Percentiles rank a stretch among this genome's conserved stretches.
These are phyloP conservation scores for Aspiorhynchus laticeps DNA, from an alignment of 2,113 vertebrate genomes.

Conservation along the genomic window DNA sequence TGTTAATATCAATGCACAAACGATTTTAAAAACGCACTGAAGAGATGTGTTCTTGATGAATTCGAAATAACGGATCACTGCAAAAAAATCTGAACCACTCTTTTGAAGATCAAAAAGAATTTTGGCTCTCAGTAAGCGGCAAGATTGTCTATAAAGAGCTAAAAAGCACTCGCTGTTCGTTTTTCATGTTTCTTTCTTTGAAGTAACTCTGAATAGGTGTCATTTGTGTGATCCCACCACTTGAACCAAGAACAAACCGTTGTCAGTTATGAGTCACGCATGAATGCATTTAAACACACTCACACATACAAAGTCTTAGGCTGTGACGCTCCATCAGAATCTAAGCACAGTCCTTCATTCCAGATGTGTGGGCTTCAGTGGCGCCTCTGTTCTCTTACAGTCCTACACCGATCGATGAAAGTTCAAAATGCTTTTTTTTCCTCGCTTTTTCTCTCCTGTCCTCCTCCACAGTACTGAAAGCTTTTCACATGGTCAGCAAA, in stretches of 20 bases:
- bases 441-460: slow-evolving; percentile 31
- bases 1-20: background rate
- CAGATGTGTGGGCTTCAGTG: slow-evolving; percentile 43
- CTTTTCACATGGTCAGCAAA: slow-evolving; percentile 50
- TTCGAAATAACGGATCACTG: background rate
- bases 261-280: slow-evolving; percentile 2
- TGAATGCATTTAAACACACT: slow-evolving; percentile 24
- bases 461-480: slow-evolving; percentile 31
- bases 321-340: slow-evolving; percentile 35
- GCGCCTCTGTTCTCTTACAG: slow-evolving; percentile 44
- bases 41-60: background rate
- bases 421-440: slow-evolving; percentile 34
- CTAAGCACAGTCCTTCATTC: slow-evolving; percentile 19
- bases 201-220: slow-evolving; percentile 18
- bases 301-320: slow-evolving; percentile 23
- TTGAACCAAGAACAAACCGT: background rate
- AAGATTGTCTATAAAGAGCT: background rate
- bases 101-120: slow-evolving; percentile 24
- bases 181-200: background rate
- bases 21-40: background rate
- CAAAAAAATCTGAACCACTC: background rate
- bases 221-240: slow-evolving; percentile 18
- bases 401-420: slow-evolving; percentile 50
- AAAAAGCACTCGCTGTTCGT: background rate
- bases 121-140: background rate